Percentiles rank a stretch among this genome's conserved stretches.
phyloP scores from a whole-genome alignment of 2,113 vertebrate genomes.

The Bostrychus sinensis region DNA sequence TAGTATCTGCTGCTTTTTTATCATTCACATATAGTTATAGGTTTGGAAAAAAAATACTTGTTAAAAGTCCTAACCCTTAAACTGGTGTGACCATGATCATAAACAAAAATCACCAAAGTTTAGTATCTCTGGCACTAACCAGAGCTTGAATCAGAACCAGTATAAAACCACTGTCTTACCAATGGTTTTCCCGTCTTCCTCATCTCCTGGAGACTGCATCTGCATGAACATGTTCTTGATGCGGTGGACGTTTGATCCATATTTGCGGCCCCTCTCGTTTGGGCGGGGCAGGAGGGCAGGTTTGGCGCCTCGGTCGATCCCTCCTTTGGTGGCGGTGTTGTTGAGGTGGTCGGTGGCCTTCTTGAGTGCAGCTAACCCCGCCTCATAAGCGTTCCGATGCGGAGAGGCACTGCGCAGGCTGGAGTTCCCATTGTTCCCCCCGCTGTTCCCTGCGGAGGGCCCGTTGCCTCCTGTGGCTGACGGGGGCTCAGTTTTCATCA shows the following conservation, averaged over 20 bases:
- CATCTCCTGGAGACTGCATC: conserved; percentile 88
- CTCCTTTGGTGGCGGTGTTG: conserved; percentile 79
- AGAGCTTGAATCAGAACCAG: no score
- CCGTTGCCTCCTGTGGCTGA: conserved; percentile 69
- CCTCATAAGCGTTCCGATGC: conserved; percentile 94
- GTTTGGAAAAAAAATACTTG: no score
- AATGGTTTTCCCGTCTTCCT: conserved; percentile 79
- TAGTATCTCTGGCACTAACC: no score
- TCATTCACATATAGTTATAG: no score
- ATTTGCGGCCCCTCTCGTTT: conserved; percentile 84
- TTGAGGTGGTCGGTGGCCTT: conserved; percentile 82
- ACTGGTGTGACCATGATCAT: no score
- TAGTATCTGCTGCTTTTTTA: no score
- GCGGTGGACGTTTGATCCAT: conserved; percentile 96
- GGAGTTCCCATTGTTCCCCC: conserved; percentile 54
- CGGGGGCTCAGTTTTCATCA: conserved; percentile 94
- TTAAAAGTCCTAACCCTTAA: no score
- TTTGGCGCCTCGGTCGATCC: conserved; percentile 74
- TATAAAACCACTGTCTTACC: conserved; percentile 32
- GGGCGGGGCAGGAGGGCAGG: conserved; percentile 74
- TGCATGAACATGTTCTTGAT: conserved; percentile 99
- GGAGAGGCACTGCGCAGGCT: conserved; percentile 91
- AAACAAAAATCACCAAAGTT: no score
- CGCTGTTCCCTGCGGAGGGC: conserved; percentile 54
- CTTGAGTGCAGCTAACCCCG: conserved; percentile 90